Evolutionary conservation across 2,888 invertebrate genomes (phyloP).

Genomic region (Tiphia femorata): DNA sequence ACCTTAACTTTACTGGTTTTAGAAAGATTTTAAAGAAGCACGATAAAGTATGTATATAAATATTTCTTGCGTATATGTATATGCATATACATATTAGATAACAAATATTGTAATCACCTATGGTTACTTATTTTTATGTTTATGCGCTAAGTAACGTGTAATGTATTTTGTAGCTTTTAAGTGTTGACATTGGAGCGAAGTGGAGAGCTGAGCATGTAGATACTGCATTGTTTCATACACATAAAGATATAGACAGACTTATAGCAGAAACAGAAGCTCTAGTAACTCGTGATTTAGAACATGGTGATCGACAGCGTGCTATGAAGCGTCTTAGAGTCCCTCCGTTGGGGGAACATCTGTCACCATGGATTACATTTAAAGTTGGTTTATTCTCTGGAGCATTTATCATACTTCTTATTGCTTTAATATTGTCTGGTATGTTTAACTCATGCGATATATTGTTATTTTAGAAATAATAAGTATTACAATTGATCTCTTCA

Average conservation of each 20-base stretch:
- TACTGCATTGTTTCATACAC: constrained; percentile 85
- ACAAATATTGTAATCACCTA: background rate
- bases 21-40: constrained; percentile 92
- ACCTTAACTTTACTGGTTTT: constrained; percentile 90
- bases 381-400: constrained; percentile 88
- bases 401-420: constrained; percentile 80
- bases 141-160: background rate
- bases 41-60: constrained; percentile 76
- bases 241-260: constrained; percentile 87
- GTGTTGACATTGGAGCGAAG: constrained; percentile 79
- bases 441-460: background rate
- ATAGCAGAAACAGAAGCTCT: constrained; percentile 84
- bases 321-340: constrained; percentile 91
- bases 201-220: constrained; percentile 87
- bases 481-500: background rate
- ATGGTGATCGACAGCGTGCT: constrained; percentile 85
- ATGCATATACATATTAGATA: background rate
- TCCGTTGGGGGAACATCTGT: constrained; percentile 86
- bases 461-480: background rate
- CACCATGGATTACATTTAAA: constrained; percentile 80
- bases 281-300: constrained; percentile 80
- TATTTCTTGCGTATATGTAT: background rate
- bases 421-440: constrained; percentile 81
- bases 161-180: constrained; percentile 71
- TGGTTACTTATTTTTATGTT: background rate